A percentile compares a stretch with the other conserved stretches of the same genome.
These are phyloP conservation scores for Alligator sinensis DNA, from an alignment of 2,113 vertebrate species.

Conservation along the genomic window DNA sequence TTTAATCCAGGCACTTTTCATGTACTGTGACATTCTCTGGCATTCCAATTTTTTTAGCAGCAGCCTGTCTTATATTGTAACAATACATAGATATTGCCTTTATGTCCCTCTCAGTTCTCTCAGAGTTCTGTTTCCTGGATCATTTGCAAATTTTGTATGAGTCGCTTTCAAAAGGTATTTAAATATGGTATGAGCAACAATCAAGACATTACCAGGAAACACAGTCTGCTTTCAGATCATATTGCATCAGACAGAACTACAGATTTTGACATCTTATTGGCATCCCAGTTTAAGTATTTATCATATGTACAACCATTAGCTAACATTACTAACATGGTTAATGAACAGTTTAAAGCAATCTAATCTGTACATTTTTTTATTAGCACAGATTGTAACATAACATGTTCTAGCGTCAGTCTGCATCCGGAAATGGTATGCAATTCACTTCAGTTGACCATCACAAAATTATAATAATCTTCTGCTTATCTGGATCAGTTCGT, in stretches of 20 bases:
- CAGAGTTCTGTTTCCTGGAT: background rate
- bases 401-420: background rate
- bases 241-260: background rate
- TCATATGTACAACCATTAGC: background rate
- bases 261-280: background rate
- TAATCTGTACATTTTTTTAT: background rate
- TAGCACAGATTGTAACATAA: background rate
- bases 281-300: background rate
- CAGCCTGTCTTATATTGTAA: background rate
- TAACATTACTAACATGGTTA: background rate
- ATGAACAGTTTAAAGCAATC: background rate
- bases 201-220: accelerated
- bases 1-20: background rate
- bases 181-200: background rate
- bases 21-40: background rate
- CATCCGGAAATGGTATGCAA: background rate
- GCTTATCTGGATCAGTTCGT: background rate
- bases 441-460: background rate
- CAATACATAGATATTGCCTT: background rate
- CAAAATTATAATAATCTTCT: background rate
- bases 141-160: background rate
- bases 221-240: accelerated
- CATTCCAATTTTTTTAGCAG: background rate
- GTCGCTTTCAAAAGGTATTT: background rate
- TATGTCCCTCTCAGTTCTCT: background rate